Evolutionary conservation across 92 coral and sea anemone genomes (phyloP).

Genomic region (Palythoa heliodiscus): DNA sequence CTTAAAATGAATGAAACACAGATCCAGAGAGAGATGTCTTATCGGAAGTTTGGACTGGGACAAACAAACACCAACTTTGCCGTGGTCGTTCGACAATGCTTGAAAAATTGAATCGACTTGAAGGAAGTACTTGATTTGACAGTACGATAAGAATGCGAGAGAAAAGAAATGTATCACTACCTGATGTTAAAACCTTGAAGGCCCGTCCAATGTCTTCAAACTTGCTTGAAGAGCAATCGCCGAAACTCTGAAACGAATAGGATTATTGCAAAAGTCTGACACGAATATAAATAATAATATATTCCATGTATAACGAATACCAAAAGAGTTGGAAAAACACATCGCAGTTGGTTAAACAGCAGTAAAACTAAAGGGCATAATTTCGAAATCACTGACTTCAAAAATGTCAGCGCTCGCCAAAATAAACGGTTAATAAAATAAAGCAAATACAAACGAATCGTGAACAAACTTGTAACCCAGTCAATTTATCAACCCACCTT

Average conservation of each 20-base stretch:
- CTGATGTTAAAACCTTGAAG: constrained; percentile 71
- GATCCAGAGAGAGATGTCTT: background rate
- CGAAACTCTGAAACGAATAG: constrained; percentile 68
- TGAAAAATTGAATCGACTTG: background rate
- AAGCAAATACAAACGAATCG: constrained; percentile 26
- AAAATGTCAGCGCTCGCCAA: background rate
- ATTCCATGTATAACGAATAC: constrained; percentile 20
- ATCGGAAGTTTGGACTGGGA: constrained; percentile 15
- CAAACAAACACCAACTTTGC: background rate
- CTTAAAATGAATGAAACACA: background rate
- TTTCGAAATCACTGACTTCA: background rate
- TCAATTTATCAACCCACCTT: constrained; percentile 58
- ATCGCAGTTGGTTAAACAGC: background rate
- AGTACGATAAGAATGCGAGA: background rate
- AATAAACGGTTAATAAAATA: background rate
- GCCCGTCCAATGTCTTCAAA: constrained; percentile 88
- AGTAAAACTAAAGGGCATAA: background rate
- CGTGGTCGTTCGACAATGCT: background rate
- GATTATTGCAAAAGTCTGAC: constrained; percentile 12
- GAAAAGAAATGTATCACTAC: constrained; percentile 45
- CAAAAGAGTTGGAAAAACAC: constrained; percentile 18
- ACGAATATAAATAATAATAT: background rate
- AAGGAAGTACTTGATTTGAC: background rate
- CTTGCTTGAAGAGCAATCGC: constrained; percentile 74
- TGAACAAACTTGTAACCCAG: background rate